Conservation (phyloP, 2,797 vertebrate species). For the Cheirogaleus major region DNA sequence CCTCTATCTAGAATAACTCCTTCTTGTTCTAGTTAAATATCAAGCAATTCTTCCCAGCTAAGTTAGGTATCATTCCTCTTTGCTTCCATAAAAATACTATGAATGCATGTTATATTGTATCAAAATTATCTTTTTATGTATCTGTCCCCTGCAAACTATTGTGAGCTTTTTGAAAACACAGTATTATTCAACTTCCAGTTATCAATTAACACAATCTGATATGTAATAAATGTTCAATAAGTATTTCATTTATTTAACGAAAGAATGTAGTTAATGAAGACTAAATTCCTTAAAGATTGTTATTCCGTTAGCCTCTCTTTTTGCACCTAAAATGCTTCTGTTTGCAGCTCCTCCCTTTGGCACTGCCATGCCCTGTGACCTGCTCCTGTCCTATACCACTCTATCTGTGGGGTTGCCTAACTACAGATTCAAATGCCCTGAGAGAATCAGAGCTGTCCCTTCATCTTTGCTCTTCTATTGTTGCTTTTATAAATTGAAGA, state of each 20-base stretch:
- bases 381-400: background rate
- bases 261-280: background rate
- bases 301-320: background rate
- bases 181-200: background rate
- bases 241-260: constrained; percentile 12
- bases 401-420: background rate
- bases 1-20: background rate
- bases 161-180: background rate
- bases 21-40: background rate
- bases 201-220: background rate
- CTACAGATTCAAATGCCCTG: background rate
- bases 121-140: background rate
- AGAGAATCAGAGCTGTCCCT: constrained; percentile 28
- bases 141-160: background rate
- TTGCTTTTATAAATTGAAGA: constrained; percentile 3
- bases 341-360: background rate
- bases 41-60: background rate
- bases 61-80: background rate
- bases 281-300: background rate
- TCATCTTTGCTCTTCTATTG: background rate
- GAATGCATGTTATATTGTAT: background rate
- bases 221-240: background rate
- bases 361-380: background rate
- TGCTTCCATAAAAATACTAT: background rate
- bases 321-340: background rate